A percentile compares a stretch with the other conserved stretches of the same genome.
Evolutionary conservation across 1,140 invertebrate genomes (phyloP).

Genomic region (Geopemphigus sp.): DNA sequence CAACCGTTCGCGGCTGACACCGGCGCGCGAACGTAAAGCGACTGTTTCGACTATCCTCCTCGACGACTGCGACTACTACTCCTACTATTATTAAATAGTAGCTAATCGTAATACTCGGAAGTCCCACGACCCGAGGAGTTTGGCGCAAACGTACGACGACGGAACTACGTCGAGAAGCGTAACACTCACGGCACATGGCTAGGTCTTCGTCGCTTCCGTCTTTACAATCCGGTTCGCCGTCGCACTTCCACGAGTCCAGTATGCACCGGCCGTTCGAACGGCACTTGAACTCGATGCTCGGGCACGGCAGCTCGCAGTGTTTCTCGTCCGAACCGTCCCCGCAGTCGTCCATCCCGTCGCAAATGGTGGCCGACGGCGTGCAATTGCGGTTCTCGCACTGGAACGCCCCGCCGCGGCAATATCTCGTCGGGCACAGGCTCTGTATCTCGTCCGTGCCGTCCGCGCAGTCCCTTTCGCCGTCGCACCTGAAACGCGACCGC

Average conservation of each 20-base stretch:
- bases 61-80: too few species aligned
- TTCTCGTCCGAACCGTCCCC: conserved; percentile 62
- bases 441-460: conserved; percentile 88
- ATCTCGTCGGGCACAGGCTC: conserved; percentile 70
- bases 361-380: conserved; percentile 85
- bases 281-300: conserved; percentile 91
- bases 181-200: conserved; percentile 71
- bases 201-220: conserved; percentile 92
- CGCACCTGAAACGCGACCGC: conserved; percentile 59
- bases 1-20: too few species aligned
- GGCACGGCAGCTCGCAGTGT: conserved; percentile 79
- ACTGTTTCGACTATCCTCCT: too few species aligned
- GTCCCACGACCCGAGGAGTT: too few species aligned
- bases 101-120: too few species aligned
- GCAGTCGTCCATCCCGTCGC: conserved; percentile 89
- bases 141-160: too few species aligned
- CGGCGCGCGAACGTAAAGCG: too few species aligned
- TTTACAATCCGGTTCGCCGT: conserved; percentile 91
- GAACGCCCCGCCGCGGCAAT: conserved; percentile 84
- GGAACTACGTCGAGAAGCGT: too few species aligned
- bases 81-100: too few species aligned
- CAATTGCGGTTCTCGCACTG: conserved; percentile 93
- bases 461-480: conserved; percentile 82
- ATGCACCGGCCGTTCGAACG: conserved; percentile 87
- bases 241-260: conserved; percentile 91